A percentile compares a stretch with the other conserved stretches of the same genome.
These are phyloP conservation scores for Centruroides sculpturatus DNA, from an alignment of 1,140 invertebrate species.

Conservation along the genomic window DNA sequence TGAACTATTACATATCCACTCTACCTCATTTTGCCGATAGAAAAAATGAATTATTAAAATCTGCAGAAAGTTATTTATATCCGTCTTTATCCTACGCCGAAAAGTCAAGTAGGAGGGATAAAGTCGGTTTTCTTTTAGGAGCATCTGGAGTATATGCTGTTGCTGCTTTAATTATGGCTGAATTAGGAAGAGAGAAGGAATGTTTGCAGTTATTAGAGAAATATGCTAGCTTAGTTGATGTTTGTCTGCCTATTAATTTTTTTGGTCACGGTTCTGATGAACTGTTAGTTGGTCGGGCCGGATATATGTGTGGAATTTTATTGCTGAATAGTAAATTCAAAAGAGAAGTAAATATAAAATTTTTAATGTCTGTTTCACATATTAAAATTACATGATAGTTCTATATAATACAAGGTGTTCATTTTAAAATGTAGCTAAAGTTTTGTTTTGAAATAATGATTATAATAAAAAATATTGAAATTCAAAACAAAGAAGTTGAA, in stretches of 20 bases:
- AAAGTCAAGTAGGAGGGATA: slow-evolving; percentile 13
- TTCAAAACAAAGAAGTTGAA: no score
- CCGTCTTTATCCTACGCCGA: slow-evolving; percentile 21
- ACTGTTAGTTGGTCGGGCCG: slow-evolving; percentile 63
- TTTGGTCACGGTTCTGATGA: slow-evolving; percentile 60
- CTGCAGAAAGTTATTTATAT: slow-evolving; percentile 24
- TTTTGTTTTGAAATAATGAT: no score
- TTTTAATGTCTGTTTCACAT: no score
- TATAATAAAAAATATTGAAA: no score
- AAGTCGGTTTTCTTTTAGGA: slow-evolving; percentile 32
- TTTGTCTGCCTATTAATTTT: slow-evolving; percentile 40
- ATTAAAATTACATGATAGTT: no score
- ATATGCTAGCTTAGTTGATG: slow-evolving; percentile 23
- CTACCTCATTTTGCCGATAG: slow-evolving; percentile 20
- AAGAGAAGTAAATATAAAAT: slow-evolving; percentile 17
- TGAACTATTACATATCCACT: slow-evolving; percentile 29
- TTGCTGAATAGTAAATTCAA: slow-evolving; percentile 48
- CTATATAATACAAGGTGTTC: no score
- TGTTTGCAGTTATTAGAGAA: slow-evolving; percentile 20
- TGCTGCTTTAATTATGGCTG: slow-evolving; percentile 26
- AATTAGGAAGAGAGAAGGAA: slow-evolving; percentile 21
- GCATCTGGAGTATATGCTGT: slow-evolving; percentile 31
- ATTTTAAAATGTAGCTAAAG: no score
- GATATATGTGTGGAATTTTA: slow-evolving; percentile 55
- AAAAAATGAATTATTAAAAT: slow-evolving; percentile 22